Percentiles rank a stretch among this genome's conserved stretches.
Conservation (phyloP, 1,140 invertebrate genomes). For the Sitodiplosis mosellana region DNA sequence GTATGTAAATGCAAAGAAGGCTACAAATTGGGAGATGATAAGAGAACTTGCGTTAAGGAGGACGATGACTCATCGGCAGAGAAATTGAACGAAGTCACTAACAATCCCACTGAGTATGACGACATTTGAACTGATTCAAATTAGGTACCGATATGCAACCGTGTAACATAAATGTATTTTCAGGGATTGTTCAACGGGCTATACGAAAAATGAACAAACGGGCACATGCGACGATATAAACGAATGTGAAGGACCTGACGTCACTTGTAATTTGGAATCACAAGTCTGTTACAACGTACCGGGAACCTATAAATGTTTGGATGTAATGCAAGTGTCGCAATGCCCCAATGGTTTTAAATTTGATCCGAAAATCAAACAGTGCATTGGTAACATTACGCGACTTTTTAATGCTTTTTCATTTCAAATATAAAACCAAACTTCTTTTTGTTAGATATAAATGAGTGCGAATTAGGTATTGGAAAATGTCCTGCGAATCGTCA, state of each 20-base stretch:
- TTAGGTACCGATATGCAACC: neutral
- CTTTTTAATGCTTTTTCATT: no score
- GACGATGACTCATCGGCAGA: slow-evolving; percentile 6
- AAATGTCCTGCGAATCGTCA: slow-evolving; percentile 38
- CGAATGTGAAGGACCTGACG: slow-evolving; percentile 41
- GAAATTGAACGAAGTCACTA: neutral
- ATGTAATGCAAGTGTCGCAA: neutral
- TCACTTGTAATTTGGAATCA: slow-evolving; percentile 32
- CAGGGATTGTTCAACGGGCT: slow-evolving; percentile 7
- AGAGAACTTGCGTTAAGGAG: slow-evolving; percentile 32
- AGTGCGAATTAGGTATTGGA: slow-evolving; percentile 35
- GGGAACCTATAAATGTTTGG: slow-evolving; percentile 1
- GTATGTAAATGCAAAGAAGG: slow-evolving; percentile 48
- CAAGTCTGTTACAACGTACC: slow-evolving; percentile 19
- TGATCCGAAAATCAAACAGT: slow-evolving; percentile 1
- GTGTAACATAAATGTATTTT: neutral
- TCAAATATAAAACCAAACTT: slow-evolving; percentile 13
- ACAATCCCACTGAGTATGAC: neutral
- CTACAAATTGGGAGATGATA: slow-evolving; percentile 39
- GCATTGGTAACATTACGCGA: slow-evolving; percentile 2
- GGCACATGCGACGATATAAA: slow-evolving; percentile 34
- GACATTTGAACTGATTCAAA: neutral
- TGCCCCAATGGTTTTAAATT: neutral
- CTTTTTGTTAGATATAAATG: slow-evolving; percentile 47
- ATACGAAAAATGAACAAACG: slow-evolving; percentile 6